phyloP scores from a whole-genome alignment of 2,113 vertebrate genomes.

The Boleophthalmus pectinirostris region DNA sequence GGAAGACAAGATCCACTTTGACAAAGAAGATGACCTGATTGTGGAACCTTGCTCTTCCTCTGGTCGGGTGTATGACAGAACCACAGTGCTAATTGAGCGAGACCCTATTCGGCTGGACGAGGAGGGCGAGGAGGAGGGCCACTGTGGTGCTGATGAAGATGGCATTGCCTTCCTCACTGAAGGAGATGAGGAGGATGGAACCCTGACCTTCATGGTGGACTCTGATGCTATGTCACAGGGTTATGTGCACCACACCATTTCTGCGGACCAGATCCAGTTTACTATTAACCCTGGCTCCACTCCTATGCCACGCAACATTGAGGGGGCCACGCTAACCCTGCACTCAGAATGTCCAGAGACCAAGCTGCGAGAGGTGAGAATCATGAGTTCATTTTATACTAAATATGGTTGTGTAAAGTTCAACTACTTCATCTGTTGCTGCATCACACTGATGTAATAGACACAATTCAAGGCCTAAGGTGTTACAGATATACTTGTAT shows the following conservation, averaged over 20 bases:
- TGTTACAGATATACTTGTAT: too few species aligned
- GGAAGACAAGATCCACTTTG: constrained; percentile 84
- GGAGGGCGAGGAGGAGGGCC: constrained; percentile 84
- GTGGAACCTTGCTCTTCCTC: constrained; percentile 85
- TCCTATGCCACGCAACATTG: constrained; percentile 97
- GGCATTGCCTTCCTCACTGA: constrained; percentile 88
- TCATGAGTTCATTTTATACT: neutral
- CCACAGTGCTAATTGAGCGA: constrained; percentile 96
- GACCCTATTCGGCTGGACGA: constrained; percentile 88
- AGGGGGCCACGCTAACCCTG: constrained; percentile 94
- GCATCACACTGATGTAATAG: too few species aligned
- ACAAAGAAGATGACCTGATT: constrained; percentile 81
- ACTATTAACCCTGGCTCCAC: constrained; percentile 98
- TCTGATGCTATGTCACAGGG: constrained; percentile 96
- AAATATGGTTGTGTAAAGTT: neutral
- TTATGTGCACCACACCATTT: constrained; percentile 98
- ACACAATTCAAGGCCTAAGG: too few species aligned
- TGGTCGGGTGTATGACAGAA: constrained; percentile 91
- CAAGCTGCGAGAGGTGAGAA: constrained; percentile 89
- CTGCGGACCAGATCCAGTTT: constrained; percentile 95
- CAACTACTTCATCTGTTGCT: too few species aligned
- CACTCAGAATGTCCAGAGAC: constrained; percentile 98
- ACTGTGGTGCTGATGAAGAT: constrained; percentile 84
- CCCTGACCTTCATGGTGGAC: constrained; percentile 87
- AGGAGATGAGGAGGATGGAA: constrained; percentile 85